These are phyloP conservation scores for Aphis gossypii DNA, from an alignment of 1,140 invertebrate species.

Conservation along the genomic window DNA sequence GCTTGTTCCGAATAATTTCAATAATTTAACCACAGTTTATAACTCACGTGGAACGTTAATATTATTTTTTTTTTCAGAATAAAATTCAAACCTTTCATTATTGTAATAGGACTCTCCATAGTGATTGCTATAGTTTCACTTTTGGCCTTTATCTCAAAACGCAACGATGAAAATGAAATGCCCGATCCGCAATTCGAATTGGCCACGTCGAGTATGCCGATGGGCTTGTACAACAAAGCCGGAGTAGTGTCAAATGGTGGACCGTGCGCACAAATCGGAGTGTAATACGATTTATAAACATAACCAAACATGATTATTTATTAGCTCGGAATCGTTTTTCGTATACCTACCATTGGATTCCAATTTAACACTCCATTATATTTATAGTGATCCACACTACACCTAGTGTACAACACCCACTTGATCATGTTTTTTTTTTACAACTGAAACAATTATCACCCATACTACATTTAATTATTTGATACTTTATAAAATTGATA, in stretches of 20 bases:
- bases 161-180: neutral
- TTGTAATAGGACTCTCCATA: neutral
- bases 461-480: neutral
- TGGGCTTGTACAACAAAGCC: slow-evolving; percentile 58
- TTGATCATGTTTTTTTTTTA: too few relatives aligned
- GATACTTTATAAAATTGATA: neutral
- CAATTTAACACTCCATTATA: too few relatives aligned
- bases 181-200: slow-evolving; percentile 44
- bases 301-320: neutral
- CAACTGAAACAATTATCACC: neutral
- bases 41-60: neutral
- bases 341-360: too few relatives aligned
- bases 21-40: neutral
- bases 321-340: neutral
- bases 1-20: neutral
- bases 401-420: too few relatives aligned
- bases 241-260: slow-evolving; percentile 64
- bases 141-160: neutral
- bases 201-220: slow-evolving; percentile 56
- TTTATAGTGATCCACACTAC: too few relatives aligned
- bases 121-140: neutral
- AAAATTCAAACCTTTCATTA: neutral
- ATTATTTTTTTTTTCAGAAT: neutral
- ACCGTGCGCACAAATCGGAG: slow-evolving; percentile 64
- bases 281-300: slow-evolving; percentile 60